A percentile compares a stretch with the other conserved stretches of the same genome.
These are phyloP conservation scores for Tachina grossa DNA, from an alignment of 2,888 invertebrate genomes.

Conservation along the genomic window DNA sequence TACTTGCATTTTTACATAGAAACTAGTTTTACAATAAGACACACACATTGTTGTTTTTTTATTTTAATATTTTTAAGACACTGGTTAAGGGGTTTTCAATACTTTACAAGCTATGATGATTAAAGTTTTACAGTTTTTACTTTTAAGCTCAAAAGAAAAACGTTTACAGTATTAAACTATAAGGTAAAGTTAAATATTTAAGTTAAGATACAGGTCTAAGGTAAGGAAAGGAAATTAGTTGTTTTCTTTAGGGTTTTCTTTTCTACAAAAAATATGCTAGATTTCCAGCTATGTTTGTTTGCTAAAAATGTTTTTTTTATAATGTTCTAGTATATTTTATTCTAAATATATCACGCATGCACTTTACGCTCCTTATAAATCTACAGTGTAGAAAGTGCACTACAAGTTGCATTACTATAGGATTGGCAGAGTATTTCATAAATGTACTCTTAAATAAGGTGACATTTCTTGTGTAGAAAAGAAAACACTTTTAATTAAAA, in stretches of 20 bases:
- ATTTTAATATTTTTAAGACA: slow-evolving; percentile 54
- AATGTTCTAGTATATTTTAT: no score
- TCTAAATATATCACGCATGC: no score
- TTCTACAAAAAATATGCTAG: no score
- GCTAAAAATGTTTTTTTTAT: no score
- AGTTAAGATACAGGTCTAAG: background rate
- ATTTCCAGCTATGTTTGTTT: no score
- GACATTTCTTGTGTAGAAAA: no score
- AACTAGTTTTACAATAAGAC: slow-evolving; percentile 67
- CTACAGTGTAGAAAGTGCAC: no score
- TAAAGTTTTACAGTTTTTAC: slow-evolving; percentile 32
- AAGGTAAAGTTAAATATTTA: background rate
- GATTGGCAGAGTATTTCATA: no score
- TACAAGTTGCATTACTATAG: no score
- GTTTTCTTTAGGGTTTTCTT: no score
- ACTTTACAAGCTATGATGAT: slow-evolving; percentile 36
- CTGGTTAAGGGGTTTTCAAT: slow-evolving; percentile 44
- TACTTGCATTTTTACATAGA: slow-evolving; percentile 44
- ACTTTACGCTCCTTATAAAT: no score
- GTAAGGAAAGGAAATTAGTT: background rate
- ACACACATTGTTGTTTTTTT: slow-evolving; percentile 22
- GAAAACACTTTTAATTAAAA: background rate
- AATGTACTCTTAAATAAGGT: no score
- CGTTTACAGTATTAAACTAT: slow-evolving; percentile 41
- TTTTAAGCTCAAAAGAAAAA: slow-evolving; percentile 46